Percentiles rank a stretch among this genome's conserved stretches.
Conservation (phyloP, 2,797 vertebrate genomes). For the Zenarchopterus dispar region DNA sequence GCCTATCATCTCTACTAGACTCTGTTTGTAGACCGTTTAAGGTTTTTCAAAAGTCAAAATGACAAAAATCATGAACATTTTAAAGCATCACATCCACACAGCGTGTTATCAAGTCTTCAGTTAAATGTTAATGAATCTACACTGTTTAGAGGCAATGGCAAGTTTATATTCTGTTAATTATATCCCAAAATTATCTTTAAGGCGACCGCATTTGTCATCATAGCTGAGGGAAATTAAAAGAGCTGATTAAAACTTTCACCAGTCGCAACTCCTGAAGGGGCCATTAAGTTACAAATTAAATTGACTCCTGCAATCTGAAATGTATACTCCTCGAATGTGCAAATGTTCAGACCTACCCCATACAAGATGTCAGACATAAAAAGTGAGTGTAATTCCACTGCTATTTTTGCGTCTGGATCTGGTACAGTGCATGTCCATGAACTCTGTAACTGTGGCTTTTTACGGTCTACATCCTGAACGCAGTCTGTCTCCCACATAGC, state of each 20-base stretch:
- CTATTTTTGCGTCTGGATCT: neutral
- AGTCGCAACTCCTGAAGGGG: neutral
- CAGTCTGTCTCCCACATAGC: conserved; percentile 14
- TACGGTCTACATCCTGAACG: conserved; percentile 21
- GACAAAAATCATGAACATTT: neutral
- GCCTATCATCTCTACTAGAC: neutral
- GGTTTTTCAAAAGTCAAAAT: neutral
- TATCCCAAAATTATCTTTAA: neutral
- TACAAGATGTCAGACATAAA: neutral
- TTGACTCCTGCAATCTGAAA: neutral
- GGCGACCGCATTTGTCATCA: neutral
- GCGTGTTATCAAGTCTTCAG: neutral
- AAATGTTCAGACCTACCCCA: neutral
- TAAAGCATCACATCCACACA: neutral
- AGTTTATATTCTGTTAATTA: neutral
- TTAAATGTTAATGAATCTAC: neutral
- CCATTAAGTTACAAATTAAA: neutral
- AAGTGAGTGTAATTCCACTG: neutral
- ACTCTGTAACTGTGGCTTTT: conserved; percentile 1
- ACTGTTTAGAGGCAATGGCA: too few species aligned
- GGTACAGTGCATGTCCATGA: neutral
- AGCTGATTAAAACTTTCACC: neutral
- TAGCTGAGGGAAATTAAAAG: neutral
- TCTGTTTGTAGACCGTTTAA: neutral
- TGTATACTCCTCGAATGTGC: neutral